A percentile compares a stretch with the other conserved stretches of the same genome.
These are phyloP conservation scores for Scolopax rusticola DNA, from an alignment of 2,797 vertebrate species.

Conservation along the genomic window DNA sequence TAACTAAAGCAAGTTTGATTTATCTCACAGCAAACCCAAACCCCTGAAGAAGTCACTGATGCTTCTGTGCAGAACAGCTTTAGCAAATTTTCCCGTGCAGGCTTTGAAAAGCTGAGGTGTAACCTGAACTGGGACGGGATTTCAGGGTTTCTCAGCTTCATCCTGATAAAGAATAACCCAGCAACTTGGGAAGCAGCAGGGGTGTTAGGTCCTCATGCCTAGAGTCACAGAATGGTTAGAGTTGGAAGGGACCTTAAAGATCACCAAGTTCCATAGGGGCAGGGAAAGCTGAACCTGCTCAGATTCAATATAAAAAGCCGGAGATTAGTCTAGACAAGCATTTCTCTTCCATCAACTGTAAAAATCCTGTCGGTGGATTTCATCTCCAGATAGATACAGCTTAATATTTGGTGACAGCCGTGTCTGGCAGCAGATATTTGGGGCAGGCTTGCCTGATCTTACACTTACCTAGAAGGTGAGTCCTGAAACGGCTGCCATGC, in stretches of 20 bases:
- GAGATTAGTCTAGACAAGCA: neutral
- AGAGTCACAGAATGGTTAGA: neutral
- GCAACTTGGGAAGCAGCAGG: neutral
- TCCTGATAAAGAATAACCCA: neutral
- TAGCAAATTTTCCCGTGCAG: neutral
- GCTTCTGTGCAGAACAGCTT: neutral
- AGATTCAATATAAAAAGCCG: neutral
- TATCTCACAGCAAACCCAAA: neutral
- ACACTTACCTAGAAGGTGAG: neutral
- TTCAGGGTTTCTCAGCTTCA: neutral
- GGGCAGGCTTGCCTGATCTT: neutral
- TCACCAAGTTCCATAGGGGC: neutral
- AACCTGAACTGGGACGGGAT: neutral
- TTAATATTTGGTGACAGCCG: neutral
- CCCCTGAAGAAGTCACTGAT: neutral
- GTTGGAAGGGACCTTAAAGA: no score
- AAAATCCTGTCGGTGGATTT: neutral
- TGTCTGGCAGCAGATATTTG: neutral
- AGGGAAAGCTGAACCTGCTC: neutral
- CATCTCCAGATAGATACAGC: neutral
- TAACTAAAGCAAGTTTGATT: neutral
- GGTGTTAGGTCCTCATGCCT: neutral
- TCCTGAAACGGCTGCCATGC: fast-evolving
- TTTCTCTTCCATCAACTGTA: neutral
- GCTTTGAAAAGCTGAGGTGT: neutral